Conservation (phyloP, 1,140 invertebrate genomes). For the Lepeophtheirus salmonis region DNA sequence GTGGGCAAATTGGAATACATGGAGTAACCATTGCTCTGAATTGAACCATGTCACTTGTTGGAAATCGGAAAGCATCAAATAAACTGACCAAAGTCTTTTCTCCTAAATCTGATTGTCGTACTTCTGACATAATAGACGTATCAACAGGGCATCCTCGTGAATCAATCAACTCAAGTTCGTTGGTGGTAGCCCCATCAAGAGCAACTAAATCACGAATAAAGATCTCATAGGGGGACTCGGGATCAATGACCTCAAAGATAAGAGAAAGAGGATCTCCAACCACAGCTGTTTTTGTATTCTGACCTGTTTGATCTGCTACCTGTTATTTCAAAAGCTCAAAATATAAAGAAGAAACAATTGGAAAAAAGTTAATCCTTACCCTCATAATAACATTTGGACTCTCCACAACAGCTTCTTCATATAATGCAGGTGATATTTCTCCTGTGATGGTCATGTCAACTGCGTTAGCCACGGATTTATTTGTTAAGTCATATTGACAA, state of each 20-base stretch:
- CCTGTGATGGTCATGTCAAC: constrained; percentile 69
- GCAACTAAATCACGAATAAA: constrained; percentile 81
- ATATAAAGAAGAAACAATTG: too few species aligned
- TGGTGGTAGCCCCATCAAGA: constrained; percentile 77
- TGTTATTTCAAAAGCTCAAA: too few species aligned
- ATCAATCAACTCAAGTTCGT: constrained; percentile 76
- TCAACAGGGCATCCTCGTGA: constrained; percentile 78
- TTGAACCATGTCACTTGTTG: constrained; percentile 77
- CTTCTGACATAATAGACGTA: constrained; percentile 77
- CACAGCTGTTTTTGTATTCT: constrained; percentile 21
- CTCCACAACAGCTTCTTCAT: constrained; percentile 45
- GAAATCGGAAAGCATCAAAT: constrained; percentile 90
- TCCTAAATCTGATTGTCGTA: constrained; percentile 33
- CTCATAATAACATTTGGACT: constrained; percentile 85
- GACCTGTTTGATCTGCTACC: constrained; percentile 9
- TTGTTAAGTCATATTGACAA: constrained; percentile 78
- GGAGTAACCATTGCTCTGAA: constrained; percentile 81
- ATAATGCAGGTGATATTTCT: constrained; percentile 41
- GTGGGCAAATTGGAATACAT: constrained; percentile 74
- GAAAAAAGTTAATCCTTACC: constrained; percentile 39
- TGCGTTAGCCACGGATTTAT: constrained; percentile 68
- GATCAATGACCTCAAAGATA: constrained; percentile 70
- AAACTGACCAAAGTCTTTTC: constrained; percentile 60
- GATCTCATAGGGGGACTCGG: constrained; percentile 75
- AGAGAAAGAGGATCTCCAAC: constrained; percentile 75